A percentile compares a stretch with the other conserved stretches of the same genome.
Conservation (phyloP, 2,113 vertebrate genomes). For the Cebus imitator region DNA sequence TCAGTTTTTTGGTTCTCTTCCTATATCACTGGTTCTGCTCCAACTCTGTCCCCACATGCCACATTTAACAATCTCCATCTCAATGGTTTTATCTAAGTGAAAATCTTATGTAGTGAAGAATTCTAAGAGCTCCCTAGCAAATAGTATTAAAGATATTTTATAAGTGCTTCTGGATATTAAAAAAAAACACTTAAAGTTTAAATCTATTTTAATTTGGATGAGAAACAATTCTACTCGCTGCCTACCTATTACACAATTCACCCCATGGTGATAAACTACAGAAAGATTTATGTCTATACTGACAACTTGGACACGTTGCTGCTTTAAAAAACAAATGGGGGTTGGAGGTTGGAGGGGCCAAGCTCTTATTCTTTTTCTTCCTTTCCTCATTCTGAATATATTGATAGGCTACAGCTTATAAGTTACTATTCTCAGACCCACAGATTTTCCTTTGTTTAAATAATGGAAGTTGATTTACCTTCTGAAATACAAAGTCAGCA, state of each 20-base stretch:
- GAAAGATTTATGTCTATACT: constrained; percentile 1
- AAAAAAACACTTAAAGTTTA: not conserved
- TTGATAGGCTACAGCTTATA: not conserved
- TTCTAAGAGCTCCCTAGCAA: not conserved
- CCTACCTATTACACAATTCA: constrained; percentile 10
- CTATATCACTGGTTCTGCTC: not conserved
- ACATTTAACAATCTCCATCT: not conserved
- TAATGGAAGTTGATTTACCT: constrained; percentile 30
- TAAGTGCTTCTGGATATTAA: not conserved
- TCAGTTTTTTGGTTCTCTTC: not conserved
- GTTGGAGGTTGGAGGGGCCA: not conserved
- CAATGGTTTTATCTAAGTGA: not conserved
- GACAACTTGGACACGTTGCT: not conserved
- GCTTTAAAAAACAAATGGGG: not conserved
- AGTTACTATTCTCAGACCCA: not conserved
- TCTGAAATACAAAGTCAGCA: not conserved
- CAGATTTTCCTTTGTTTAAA: constrained; percentile 39
- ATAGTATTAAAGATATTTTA: not conserved
- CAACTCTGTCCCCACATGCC: not conserved
- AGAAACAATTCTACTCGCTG: not conserved
- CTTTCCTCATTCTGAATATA: constrained; percentile 2
- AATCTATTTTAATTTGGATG: constrained; percentile 2
- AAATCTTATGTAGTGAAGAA: constrained; percentile 30
- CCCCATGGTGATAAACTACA: not conserved
- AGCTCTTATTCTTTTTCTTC: not conserved